Evolutionary conservation across 53 echinoderm and acorn worm species (phyloP).

Genomic region (Apostichopus leukothele): DNA sequence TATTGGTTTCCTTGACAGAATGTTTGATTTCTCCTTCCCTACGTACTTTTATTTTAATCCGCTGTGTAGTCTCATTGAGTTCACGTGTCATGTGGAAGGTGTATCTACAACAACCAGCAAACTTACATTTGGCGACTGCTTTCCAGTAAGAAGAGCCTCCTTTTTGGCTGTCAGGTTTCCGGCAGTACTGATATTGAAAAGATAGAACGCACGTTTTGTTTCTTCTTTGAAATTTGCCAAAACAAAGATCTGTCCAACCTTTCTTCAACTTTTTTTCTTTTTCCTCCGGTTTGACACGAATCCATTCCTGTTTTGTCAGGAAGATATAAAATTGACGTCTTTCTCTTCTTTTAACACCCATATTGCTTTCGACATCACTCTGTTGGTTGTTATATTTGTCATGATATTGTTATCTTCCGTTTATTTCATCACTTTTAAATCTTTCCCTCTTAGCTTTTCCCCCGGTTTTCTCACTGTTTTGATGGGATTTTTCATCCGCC

Average conservation of each 20-base stretch:
- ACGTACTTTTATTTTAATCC: not conserved
- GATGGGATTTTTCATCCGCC: no score
- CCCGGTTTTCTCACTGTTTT: no score
- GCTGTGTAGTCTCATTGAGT: not conserved
- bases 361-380: no score
- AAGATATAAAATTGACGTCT: no score
- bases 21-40: not conserved
- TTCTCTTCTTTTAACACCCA: no score
- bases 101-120: not conserved
- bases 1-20: not conserved
- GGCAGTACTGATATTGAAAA: not conserved
- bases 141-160: not conserved
- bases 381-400: no score
- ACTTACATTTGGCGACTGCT: not conserved
- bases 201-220: not conserved
- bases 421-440: no score
- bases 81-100: not conserved
- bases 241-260: not conserved
- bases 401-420: no score
- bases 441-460: no score
- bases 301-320: no score
- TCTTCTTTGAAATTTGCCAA: not conserved
- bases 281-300: no score
- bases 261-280: not conserved
- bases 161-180: not conserved